Conservation (phyloP, 2,888 invertebrate genomes). For the Bhutanitis thaidina region DNA sequence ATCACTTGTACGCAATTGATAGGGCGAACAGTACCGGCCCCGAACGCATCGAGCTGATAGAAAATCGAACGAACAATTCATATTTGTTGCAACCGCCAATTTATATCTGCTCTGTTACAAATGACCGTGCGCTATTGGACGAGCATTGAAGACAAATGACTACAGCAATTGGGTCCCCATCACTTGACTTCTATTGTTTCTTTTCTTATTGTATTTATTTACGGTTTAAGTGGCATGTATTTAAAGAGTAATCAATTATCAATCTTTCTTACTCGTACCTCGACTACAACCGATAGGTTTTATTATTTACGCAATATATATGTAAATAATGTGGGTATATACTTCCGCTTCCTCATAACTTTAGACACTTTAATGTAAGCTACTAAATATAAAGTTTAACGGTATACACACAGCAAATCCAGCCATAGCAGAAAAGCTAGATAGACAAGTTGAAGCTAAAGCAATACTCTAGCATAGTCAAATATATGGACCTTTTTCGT, state of each 20-base stretch:
- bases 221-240: background rate
- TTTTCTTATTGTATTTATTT: slow-evolving; percentile 19
- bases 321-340: no score
- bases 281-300: no score
- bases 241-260: no score
- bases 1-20: slow-evolving; percentile 74
- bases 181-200: slow-evolving; percentile 38
- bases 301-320: no score
- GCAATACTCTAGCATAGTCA: no score
- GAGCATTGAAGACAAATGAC: slow-evolving; percentile 69
- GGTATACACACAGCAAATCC: no score
- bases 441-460: no score
- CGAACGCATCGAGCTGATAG: slow-evolving; percentile 38
- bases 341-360: no score
- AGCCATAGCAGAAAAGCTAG: no score
- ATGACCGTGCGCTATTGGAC: slow-evolving; percentile 61
- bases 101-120: slow-evolving; percentile 69
- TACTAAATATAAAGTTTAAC: background rate
- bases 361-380: no score
- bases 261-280: background rate
- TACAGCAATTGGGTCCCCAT: slow-evolving; percentile 35
- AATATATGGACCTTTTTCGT: background rate
- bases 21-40: slow-evolving; percentile 42
- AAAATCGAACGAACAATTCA: slow-evolving; percentile 51
- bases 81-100: slow-evolving; percentile 67